A percentile compares a stretch with the other conserved stretches of the same genome.
These are phyloP conservation scores for Valencia hispanica DNA, from an alignment of 2,797 vertebrate genomes.

Conservation along the genomic window DNA sequence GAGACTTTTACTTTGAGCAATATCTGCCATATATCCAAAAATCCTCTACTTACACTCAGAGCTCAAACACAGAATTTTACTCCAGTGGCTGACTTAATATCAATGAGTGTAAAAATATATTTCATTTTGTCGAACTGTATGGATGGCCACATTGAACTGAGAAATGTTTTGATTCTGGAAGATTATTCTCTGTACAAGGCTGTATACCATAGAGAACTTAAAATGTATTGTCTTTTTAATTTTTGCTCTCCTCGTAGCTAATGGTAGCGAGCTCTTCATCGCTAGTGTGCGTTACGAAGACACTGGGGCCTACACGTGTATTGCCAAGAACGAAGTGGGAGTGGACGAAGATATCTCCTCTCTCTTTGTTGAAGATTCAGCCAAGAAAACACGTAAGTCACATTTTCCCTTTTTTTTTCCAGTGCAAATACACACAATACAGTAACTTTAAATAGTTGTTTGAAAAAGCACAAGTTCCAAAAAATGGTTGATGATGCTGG, in stretches of 20 bases:
- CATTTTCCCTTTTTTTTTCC: not conserved
- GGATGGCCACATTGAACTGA: not conserved
- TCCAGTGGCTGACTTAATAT: not conserved
- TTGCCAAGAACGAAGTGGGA: slow-evolving; percentile 96
- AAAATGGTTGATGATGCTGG: not conserved
- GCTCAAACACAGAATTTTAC: not conserved
- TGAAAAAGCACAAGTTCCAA: not conserved
- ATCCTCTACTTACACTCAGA: too few relatives aligned
- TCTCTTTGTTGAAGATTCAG: slow-evolving; percentile 95
- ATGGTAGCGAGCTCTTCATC: slow-evolving; percentile 92
- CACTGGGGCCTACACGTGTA: slow-evolving; percentile 97
- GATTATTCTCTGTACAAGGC: not conserved
- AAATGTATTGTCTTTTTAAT: not conserved
- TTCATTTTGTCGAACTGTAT: not conserved
- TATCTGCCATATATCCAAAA: not conserved
- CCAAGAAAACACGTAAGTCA: slow-evolving; percentile 92
- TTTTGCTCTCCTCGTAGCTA: slow-evolving; percentile 77
- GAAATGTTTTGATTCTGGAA: not conserved
- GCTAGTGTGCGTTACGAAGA: slow-evolving; percentile 94
- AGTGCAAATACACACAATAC: not conserved
- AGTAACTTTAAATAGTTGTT: not conserved
- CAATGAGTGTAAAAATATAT: not conserved
- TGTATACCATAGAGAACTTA: not conserved
- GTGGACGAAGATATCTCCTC: slow-evolving; percentile 98
- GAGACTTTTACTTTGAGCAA: not conserved